Evolutionary conservation across 2,797 vertebrate genomes (phyloP), one percentile per base, ranked within the genome.

Genomic region (Novumbra hubbsi): DNA sequence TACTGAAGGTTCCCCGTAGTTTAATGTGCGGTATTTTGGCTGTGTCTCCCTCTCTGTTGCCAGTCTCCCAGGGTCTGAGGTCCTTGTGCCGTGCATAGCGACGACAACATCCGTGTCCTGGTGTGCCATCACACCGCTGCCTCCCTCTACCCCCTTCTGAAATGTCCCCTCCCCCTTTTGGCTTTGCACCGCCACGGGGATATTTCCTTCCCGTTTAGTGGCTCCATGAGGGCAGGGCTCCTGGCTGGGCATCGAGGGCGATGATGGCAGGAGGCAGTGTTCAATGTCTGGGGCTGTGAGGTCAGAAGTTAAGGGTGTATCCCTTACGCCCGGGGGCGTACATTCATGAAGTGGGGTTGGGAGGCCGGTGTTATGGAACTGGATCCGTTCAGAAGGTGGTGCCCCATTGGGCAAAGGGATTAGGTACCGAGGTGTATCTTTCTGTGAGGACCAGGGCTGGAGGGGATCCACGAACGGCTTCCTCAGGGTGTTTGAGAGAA

Each of bases 11-110:
- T 96, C 95, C 1, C 93, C 79, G 27, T 98, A 98, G 87, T 93
- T 96, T 76, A 96, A 91, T 24, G 93, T 95, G 75, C 82, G 95
- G 83, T 99, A 99, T 85, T 98, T 98, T 71, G 92, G 84, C 64
- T 83, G 84, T n/a, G 71, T 32, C 38, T 49, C n/a, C n/a, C 11
- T 16, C n/a, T 48, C 67, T 12, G 38, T 48, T 38, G 24, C 24
- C 32, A 24, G 65, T 76, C 77, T 57, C 21, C 21, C 55, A 21
- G 55, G 55, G 5, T 83, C 64, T 72, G 66, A 72, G 63, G 71
- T 27, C 19, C 17, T 50, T 1, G 74, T 32, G 41, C 63, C 62
- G 30, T 70, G 78, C 1, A 3, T 24, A n/a, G 8, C 45, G 48
- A 60, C 28, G 0, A 7, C 57, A 11, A 74, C 30, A 57, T 48